Percentiles rank a stretch among this genome's conserved stretches.
phyloP scores from a whole-genome alignment of 2,113 vertebrate genomes.

The Ceyx cyanopectus region DNA sequence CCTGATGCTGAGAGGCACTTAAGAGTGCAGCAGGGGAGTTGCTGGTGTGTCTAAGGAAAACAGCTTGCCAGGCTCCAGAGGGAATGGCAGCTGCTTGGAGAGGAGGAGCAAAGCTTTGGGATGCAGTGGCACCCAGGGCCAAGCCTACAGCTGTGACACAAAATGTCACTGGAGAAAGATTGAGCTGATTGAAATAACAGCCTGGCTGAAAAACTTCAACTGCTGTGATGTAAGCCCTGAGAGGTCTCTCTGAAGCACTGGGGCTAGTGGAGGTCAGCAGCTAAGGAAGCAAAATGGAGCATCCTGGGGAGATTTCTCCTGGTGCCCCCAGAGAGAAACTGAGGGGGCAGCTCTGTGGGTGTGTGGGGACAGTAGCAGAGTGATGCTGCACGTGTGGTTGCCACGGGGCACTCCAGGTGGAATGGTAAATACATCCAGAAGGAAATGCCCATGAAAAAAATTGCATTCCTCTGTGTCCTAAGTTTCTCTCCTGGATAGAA shows the following conservation, averaged over 20 bases:
- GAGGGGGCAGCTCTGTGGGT: neutral
- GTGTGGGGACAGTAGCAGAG: neutral
- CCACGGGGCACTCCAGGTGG: neutral
- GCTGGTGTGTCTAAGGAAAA: neutral
- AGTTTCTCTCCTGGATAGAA: accelerated
- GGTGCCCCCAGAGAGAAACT: neutral
- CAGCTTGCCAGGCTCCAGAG: constrained; percentile 7
- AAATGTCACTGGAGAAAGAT: constrained; percentile 27
- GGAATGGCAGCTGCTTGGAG: neutral
- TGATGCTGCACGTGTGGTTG: accelerated
- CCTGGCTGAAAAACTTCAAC: neutral
- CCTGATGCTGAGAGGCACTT: neutral
- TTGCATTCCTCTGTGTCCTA: accelerated
- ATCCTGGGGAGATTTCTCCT: neutral
- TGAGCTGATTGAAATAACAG: constrained; percentile 7
- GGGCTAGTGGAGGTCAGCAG: neutral
- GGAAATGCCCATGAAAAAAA: neutral
- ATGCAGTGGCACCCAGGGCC: neutral
- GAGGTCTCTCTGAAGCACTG: neutral
- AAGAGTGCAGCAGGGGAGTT: neutral
- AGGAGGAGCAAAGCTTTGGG: neutral
- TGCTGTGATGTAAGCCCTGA: neutral
- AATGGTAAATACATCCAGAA: neutral
- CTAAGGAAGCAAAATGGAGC: neutral
- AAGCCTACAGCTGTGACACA: constrained; percentile 22